phyloP scores from a whole-genome alignment of 2,888 invertebrate species.

The Adelphocoris suturalis region DNA sequence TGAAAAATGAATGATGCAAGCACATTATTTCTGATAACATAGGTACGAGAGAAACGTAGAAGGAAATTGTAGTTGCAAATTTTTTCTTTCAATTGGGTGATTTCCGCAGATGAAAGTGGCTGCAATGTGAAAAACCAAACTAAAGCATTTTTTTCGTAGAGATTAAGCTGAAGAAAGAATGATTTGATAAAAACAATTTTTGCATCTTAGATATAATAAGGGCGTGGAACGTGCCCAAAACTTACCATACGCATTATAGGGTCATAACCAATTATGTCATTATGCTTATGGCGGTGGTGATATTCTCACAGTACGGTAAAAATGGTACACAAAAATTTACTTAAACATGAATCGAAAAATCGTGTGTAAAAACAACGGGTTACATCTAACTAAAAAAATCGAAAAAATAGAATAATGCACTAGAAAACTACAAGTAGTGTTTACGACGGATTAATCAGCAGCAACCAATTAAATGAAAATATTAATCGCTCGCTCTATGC shows the following conservation, averaged over 20 bases:
- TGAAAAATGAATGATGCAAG: slow-evolving; percentile 26
- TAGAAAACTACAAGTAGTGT: slow-evolving; percentile 23
- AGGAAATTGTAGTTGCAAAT: background rate
- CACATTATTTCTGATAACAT: background rate
- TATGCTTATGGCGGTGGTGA: slow-evolving; percentile 6
- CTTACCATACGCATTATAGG: slow-evolving; percentile 42
- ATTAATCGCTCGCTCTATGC: slow-evolving; percentile 53
- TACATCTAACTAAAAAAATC: background rate
- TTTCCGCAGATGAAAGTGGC: background rate
- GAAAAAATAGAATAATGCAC: slow-evolving; percentile 1
- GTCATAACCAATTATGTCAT: slow-evolving; percentile 10
- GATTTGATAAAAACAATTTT: slow-evolving; percentile 5
- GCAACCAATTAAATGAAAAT: slow-evolving; percentile 50
- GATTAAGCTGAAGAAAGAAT: background rate
- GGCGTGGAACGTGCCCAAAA: background rate
- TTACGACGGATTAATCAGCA: slow-evolving; percentile 18
- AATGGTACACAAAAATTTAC: slow-evolving; percentile 6
- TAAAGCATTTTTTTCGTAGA: background rate
- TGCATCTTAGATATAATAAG: background rate
- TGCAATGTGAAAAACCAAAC: background rate
- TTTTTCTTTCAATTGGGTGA: background rate
- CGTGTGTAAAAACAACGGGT: slow-evolving; percentile 13
- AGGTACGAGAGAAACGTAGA: background rate
- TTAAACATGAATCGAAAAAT: background rate
- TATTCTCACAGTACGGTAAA: background rate